Evolutionary conservation across 2,888 invertebrate species (phyloP).

Genomic region (Gastracanthus pulcherrimus): DNA sequence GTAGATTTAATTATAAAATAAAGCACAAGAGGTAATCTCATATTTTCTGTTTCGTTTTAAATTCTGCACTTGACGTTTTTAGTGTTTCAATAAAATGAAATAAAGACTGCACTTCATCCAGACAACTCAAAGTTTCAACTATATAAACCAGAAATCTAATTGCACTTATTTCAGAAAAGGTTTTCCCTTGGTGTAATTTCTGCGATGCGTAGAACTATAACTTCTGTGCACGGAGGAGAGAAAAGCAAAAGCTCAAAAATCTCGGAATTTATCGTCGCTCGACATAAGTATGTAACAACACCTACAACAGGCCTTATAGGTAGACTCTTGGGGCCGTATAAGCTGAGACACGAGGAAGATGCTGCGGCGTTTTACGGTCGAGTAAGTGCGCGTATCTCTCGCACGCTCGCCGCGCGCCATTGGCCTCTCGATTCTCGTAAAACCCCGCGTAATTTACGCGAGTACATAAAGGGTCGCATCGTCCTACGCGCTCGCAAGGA

Average conservation of each 20-base stretch:
- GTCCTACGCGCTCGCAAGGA: not conserved
- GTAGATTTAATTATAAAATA: too few relatives aligned
- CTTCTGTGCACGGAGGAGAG: not conserved
- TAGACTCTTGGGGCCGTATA: not conserved
- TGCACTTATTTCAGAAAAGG: not conserved
- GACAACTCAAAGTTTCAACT: not conserved
- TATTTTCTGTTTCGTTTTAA: too few relatives aligned
- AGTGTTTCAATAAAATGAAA: not conserved
- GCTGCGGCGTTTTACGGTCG: conserved; percentile 9
- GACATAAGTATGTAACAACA: not conserved
- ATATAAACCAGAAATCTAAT: not conserved
- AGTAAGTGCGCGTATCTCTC: not conserved
- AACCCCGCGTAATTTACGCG: conserved; percentile 28
- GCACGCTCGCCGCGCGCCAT: not conserved
- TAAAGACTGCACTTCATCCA: not conserved
- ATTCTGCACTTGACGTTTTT: too few relatives aligned
- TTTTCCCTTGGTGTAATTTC: not conserved
- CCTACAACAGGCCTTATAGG: not conserved
- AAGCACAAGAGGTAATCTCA: too few relatives aligned
- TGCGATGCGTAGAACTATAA: not conserved
- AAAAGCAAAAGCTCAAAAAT: not conserved
- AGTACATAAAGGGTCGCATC: conserved; percentile 1
- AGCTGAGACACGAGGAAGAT: not conserved
- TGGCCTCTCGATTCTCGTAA: conserved; percentile 23
- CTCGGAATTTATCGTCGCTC: conserved; percentile 2